Evolutionary conservation across 2,113 vertebrate species (phyloP), one percentile per base, ranked within the genome.

Genomic region (Mirza zaza): DNA sequence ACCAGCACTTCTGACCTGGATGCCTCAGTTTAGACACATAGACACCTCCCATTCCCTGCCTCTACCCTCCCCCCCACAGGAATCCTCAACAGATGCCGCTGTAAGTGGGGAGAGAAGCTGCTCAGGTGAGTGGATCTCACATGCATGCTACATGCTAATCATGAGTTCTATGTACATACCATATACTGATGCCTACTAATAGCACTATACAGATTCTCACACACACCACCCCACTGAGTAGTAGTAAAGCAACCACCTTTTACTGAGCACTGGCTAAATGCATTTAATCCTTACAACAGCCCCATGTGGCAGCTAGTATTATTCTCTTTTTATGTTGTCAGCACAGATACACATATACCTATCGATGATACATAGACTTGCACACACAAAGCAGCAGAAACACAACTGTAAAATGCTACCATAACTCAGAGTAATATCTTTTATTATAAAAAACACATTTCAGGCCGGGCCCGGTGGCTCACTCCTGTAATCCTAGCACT

Each of bases 41-140:
- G 21, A 70, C 50, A 61, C 25, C 52, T 73, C 87, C 34, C 61
- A 80, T 82, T 84, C 63, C 71, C 50, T 61, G 76, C 11, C 55
- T n/a, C 71, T 91, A 13, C 55, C 70, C 85, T 77, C 27, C 63
- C 63, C 63, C 95, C 70, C 80, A 82, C 96, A 98, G 98, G 99
- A 93, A 98, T 99, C 97, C 98, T 99, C 96, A 99, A 99, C 96
- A 98, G 98, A 42, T 99, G 99, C 90, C 98, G 95, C 93, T 98
- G 97, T 96, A 99, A 98, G 86, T 98, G 98, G 98, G 99, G 99
- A 98, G 98, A 98, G 92, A 99, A 99, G 91, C 96, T 98, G 57
- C 98, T 99, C 96, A 98, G 98, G 98, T 98, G 80, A 97, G 97
- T 87, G 14, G 8, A 48, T 82, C 61, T 88, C 67, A 68, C 12